Evolutionary conservation across 2,113 vertebrate species (phyloP), one percentile per base, ranked within the genome.

Genomic region (Thymallus thymallus): DNA sequence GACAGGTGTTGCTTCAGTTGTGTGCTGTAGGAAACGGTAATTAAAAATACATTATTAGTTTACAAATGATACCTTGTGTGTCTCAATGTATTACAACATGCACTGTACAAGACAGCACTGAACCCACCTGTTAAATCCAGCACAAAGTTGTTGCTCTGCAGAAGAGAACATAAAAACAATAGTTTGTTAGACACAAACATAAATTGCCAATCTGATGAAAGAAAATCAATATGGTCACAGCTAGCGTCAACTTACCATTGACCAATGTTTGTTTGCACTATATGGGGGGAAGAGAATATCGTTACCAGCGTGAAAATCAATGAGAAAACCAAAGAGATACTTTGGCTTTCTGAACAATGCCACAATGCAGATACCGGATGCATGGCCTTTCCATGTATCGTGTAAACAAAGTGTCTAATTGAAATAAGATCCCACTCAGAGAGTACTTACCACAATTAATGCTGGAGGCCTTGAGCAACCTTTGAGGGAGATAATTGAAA

Each of bases 101-200:
- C 32, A 32, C 6, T 32, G 5, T 5, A n/a, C 58, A 26, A 26
- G 16, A 74, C 63, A 60, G 20, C 1, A 4, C 41, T 66, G n/a
- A 22, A 69, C 84, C 72, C 51, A 85, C 84, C 78, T 26, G 1
- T 76, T 12, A 6, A 77, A 67, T 18, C 5, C 62, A 58, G 18
- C 45, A 71, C 87, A 88, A 70, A 88, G 30, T 58, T 29, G 56
- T 6, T 20, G 9, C 56, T 60, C 56, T 60, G 56, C 56, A 60
- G 22, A 60, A 60, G 4, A 22, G 51, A 56, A 20, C 32, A 32
- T 13, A 22, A 9, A 60, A 60, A 60, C 2, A 60, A 22, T 6
- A 7, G 32, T 35, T 60, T n/a, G 22, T 60, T 22, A 60, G 56
- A 2, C 2, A n/a, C 56, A 35, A 60, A 13, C 20, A 60, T 7